Conservation (phyloP, 1,140 invertebrate genomes). For the Ostrea edulis region DNA sequence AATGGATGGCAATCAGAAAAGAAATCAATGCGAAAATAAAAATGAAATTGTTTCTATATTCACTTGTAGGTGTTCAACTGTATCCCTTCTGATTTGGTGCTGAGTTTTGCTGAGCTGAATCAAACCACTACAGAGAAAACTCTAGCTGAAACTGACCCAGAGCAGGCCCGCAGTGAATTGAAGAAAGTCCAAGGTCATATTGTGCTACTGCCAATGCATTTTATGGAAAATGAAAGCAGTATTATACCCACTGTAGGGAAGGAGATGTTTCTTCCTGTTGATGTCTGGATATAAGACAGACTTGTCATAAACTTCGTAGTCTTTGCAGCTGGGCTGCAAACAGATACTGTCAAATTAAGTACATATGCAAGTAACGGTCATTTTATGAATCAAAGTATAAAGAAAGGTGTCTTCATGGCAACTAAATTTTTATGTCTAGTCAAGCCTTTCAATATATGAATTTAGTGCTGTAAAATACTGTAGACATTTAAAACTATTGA, state of each 20-base stretch:
- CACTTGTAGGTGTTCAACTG: slow-evolving; percentile 86
- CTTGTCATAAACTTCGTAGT: not conserved
- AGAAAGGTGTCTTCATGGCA: not conserved
- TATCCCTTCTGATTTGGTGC: slow-evolving; percentile 89
- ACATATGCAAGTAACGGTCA: not conserved
- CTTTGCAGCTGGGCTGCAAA: slow-evolving; percentile 2
- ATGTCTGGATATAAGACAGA: slow-evolving; percentile 49
- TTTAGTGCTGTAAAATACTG: too few relatives aligned
- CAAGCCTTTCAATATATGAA: too few relatives aligned
- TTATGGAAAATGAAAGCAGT: slow-evolving; percentile 87
- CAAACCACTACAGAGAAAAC: slow-evolving; percentile 85
- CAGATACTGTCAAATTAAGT: not conserved
- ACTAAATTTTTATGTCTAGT: not conserved
- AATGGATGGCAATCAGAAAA: too few relatives aligned
- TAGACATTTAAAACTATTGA: too few relatives aligned
- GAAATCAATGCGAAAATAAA: too few relatives aligned
- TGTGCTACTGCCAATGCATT: slow-evolving; percentile 91
- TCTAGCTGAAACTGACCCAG: slow-evolving; percentile 86
- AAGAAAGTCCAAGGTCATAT: slow-evolving; percentile 88
- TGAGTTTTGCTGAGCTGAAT: slow-evolving; percentile 87
- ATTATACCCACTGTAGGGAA: slow-evolving; percentile 81
- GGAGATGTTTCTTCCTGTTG: slow-evolving; percentile 48
- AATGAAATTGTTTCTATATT: not conserved
- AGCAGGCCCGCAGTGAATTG: slow-evolving; percentile 85
- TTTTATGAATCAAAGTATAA: not conserved